Conservation (phyloP, 2,797 vertebrate genomes). For the Oceanodroma leucorhoa region DNA sequence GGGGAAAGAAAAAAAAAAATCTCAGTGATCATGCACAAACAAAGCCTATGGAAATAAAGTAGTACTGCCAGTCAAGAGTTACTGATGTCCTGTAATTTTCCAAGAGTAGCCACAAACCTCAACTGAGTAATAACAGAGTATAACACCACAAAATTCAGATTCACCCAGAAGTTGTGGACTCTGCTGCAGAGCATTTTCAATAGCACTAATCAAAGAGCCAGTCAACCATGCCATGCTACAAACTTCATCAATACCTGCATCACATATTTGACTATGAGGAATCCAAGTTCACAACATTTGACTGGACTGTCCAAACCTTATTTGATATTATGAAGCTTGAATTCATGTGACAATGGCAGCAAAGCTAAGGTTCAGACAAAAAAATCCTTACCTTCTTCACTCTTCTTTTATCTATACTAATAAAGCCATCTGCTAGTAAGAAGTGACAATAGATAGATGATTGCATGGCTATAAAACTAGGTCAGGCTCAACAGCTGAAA, state of each 20-base stretch:
- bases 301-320: background rate
- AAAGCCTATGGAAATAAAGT: background rate
- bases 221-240: background rate
- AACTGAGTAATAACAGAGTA: background rate
- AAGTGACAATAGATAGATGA: background rate
- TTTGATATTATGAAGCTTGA: background rate
- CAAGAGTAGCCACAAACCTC: background rate
- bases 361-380: background rate
- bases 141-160: background rate
- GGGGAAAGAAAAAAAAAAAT: background rate
- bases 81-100: background rate
- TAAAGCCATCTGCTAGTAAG: background rate
- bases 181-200: background rate
- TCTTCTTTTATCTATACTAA: background rate
- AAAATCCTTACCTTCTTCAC: background rate
- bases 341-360: background rate
- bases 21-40: background rate
- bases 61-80: background rate
- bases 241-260: background rate
- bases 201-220: background rate
- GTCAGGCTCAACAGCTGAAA: background rate
- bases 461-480: background rate
- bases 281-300: background rate
- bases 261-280: background rate
- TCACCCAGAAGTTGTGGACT: background rate